Percentiles rank a stretch among this genome's conserved stretches.
Conservation (phyloP, 2,113 vertebrate species). For the Colossoma macropomum region DNA sequence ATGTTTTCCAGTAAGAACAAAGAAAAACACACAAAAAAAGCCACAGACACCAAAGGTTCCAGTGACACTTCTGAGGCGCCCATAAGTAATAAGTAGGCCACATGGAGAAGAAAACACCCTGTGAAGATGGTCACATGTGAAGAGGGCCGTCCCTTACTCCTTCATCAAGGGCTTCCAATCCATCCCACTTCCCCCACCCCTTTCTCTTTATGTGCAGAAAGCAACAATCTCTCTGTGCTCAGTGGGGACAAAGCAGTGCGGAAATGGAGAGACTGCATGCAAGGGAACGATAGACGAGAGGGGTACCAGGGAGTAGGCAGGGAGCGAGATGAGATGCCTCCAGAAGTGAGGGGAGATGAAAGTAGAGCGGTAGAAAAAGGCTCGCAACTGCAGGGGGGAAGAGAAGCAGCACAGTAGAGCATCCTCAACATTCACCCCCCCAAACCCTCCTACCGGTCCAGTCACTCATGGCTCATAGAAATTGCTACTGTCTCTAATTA, state of each 20-base stretch:
- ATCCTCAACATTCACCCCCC: constrained; percentile 57
- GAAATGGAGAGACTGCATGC: constrained; percentile 65
- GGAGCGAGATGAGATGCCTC: constrained; percentile 51
- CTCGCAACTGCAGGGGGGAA: constrained; percentile 41
- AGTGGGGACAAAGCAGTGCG: constrained; percentile 36
- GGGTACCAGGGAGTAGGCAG: constrained; percentile 33
- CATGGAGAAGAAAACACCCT: not conserved
- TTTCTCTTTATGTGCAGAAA: constrained; percentile 26
- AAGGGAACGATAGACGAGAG: constrained; percentile 54
- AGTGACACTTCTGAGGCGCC: not conserved
- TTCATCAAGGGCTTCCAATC: not conserved
- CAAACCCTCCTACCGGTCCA: constrained; percentile 66
- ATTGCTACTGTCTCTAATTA: constrained; percentile 67
- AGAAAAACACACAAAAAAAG: not conserved
- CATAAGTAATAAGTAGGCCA: constrained; percentile 18
- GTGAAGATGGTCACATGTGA: not conserved
- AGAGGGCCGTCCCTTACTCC: not conserved
- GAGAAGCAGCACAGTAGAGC: constrained; percentile 19
- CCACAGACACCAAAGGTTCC: too few species aligned
- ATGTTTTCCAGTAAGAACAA: not conserved
- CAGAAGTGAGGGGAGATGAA: constrained; percentile 49
- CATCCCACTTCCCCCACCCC: not conserved
- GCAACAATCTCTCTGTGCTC: constrained; percentile 40
- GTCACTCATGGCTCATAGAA: constrained; percentile 64
- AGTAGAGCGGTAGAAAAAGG: constrained; percentile 33